Evolutionary conservation across 2,113 vertebrate genomes (phyloP).

Genomic region (Garra rufa): DNA sequence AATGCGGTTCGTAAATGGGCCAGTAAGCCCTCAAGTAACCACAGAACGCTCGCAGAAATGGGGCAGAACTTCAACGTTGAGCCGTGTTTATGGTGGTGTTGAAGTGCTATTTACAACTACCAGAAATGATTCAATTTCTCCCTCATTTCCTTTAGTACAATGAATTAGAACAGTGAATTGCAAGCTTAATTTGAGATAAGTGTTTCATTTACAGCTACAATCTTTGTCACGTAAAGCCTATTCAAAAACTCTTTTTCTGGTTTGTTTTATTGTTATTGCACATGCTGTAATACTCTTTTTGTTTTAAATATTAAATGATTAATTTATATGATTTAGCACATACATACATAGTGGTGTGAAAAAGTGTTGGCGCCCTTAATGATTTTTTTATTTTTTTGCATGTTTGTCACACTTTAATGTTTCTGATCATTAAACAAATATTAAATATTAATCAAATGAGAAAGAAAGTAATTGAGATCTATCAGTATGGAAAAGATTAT

Average conservation of each 20-base stretch:
- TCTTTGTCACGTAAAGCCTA: background rate
- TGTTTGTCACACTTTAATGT: no score
- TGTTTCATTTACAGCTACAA: background rate
- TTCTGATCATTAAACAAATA: no score
- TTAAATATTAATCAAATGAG: no score
- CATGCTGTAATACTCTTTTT: background rate
- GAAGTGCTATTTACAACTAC: constrained; percentile 40
- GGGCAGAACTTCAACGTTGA: constrained; percentile 32
- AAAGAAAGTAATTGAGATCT: no score
- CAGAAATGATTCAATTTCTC: constrained; percentile 18
- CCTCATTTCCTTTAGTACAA: constrained; percentile 5
- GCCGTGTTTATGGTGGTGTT: constrained; percentile 33
- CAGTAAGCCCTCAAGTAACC: constrained; percentile 44
- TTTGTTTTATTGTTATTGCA: background rate
- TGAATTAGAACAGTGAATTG: background rate
- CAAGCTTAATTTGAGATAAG: background rate
- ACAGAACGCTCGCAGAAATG: constrained; percentile 42
- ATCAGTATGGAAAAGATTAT: no score
- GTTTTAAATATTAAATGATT: no score
- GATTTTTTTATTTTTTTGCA: no score
- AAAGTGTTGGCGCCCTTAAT: no score
- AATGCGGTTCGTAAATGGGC: constrained; percentile 61
- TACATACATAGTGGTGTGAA: no score
- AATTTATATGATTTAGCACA: no score
- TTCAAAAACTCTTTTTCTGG: background rate